phyloP scores from a whole-genome alignment of 2,797 vertebrate genomes.

The Fistularia commersonii region DNA sequence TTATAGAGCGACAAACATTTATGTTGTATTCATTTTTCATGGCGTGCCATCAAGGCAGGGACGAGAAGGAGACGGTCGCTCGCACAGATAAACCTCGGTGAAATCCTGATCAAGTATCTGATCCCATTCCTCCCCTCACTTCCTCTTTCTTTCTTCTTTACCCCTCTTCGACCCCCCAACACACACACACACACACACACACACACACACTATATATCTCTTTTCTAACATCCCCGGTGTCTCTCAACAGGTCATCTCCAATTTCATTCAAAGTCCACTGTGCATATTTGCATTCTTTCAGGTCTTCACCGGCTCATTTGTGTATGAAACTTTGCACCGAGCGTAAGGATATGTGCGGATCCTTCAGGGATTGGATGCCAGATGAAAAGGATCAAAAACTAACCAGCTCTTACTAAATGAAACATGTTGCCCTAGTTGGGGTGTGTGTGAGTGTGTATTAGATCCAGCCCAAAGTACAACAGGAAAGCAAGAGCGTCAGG shows the following conservation, averaged over 20 bases:
- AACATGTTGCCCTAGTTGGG: conserved; percentile 26
- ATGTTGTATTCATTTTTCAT: conserved; percentile 62
- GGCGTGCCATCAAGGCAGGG: conserved; percentile 23
- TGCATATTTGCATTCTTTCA: not conserved
- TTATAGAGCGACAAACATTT: conserved; percentile 72
- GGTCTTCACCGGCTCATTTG: not conserved
- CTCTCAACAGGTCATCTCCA: conserved; percentile 24
- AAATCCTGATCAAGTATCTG: conserved; percentile 48
- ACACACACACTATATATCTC: conserved; percentile 20
- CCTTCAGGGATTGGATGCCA: conserved; percentile 16
- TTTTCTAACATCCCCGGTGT: conserved; percentile 9
- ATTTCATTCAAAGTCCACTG: conserved; percentile 5
- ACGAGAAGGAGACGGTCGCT: conserved; percentile 19
- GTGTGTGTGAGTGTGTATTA: conserved; percentile 7
- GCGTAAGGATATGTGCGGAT: conserved; percentile 8
- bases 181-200: conserved; percentile 32
- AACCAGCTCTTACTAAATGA: conserved; percentile 33
- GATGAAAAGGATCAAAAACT: conserved; percentile 35
- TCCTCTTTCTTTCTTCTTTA: no score
- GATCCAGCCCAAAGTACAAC: conserved; percentile 13
- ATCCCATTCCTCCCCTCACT: conserved; percentile 17
- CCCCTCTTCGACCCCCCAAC: not conserved
- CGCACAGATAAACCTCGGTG: conserved; percentile 27
- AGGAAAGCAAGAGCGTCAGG: conserved; percentile 1
- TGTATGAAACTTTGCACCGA: conserved; percentile 1